These are phyloP conservation scores for Otis tarda DNA, from an alignment of 2,113 vertebrate species.

Conservation along the genomic window DNA sequence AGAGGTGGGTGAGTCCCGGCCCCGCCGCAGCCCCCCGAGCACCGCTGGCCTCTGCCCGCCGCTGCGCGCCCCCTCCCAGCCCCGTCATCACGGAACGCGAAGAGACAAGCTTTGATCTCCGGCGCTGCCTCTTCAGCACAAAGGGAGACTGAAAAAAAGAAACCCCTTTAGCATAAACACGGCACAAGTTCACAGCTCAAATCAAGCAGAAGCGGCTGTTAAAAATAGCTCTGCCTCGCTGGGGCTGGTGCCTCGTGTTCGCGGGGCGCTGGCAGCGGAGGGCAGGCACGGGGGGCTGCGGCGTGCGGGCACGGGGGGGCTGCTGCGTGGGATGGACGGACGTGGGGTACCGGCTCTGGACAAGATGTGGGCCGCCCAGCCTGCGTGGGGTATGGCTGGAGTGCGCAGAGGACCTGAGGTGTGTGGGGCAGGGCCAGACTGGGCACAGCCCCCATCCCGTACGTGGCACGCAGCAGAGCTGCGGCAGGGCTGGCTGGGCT, in stretches of 20 bases:
- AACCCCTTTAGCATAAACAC: constrained; percentile 63
- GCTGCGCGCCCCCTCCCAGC: background rate
- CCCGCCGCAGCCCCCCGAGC: background rate
- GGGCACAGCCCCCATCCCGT: background rate
- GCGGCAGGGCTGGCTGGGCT: background rate
- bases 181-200: constrained; percentile 52
- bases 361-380: background rate
- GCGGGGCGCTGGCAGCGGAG: background rate
- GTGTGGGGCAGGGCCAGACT: rapidly evolving
- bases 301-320: background rate
- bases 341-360: rapidly evolving
- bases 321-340: rapidly evolving
- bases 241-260: background rate
- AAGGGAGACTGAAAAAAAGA: constrained; percentile 8
- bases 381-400: no score
- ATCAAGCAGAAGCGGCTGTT: constrained; percentile 50
- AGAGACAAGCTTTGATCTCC: constrained; percentile 48
- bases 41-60: background rate
- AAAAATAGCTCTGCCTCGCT: constrained; percentile 52
- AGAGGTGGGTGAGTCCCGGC: background rate
- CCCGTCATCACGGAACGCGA: background rate
- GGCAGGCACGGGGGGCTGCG: background rate
- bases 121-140: constrained; percentile 45
- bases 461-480: rapidly evolving
- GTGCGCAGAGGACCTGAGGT: rapidly evolving